phyloP scores from a whole-genome alignment of 2,797 vertebrate genomes.

The Huso huso region DNA sequence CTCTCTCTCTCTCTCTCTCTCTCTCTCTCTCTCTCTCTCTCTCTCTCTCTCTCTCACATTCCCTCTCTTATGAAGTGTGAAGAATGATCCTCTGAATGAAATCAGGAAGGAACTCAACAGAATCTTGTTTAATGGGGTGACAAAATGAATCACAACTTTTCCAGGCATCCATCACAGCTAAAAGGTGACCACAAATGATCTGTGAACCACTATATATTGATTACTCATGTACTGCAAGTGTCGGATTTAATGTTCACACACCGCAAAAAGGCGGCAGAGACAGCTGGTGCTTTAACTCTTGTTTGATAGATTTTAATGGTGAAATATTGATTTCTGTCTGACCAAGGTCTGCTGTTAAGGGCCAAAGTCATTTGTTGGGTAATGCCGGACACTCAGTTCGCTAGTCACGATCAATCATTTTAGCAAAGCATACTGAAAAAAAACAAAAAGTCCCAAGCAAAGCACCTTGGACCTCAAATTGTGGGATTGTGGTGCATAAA shows the following conservation, averaged over 20 bases:
- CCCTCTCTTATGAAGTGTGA: conserved; percentile 76
- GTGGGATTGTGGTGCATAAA: conserved; percentile 13
- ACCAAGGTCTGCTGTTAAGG: conserved; percentile 90
- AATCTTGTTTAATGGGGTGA: conserved; percentile 91
- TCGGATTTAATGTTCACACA: conserved; percentile 88
- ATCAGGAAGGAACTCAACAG: conserved; percentile 78
- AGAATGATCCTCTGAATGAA: conserved; percentile 80
- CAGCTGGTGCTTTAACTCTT: conserved; percentile 76
- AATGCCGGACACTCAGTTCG: conserved; percentile 77
- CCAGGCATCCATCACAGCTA: conserved; percentile 83
- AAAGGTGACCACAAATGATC: conserved; percentile 91
- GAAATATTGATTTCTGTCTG: conserved; percentile 95
- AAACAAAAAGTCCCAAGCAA: conserved; percentile 50
- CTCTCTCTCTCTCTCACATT: conserved; percentile 13
- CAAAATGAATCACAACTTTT: conserved; percentile 82
- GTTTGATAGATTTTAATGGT: conserved; percentile 95
- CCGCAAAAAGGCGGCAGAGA: conserved; percentile 80
- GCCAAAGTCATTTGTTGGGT: conserved; percentile 92
- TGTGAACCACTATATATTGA: conserved; percentile 93
- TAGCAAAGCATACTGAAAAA: conserved; percentile 63
- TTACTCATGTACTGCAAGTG: conserved; percentile 87
- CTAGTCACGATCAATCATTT: conserved; percentile 81
- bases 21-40: conserved; percentile 18
- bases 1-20: conserved; percentile 31
- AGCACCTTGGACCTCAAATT: conserved; percentile 65